Percentiles rank a stretch among this genome's conserved stretches.
phyloP scores from a whole-genome alignment of 2,113 vertebrate species.

The Labeo catla region DNA sequence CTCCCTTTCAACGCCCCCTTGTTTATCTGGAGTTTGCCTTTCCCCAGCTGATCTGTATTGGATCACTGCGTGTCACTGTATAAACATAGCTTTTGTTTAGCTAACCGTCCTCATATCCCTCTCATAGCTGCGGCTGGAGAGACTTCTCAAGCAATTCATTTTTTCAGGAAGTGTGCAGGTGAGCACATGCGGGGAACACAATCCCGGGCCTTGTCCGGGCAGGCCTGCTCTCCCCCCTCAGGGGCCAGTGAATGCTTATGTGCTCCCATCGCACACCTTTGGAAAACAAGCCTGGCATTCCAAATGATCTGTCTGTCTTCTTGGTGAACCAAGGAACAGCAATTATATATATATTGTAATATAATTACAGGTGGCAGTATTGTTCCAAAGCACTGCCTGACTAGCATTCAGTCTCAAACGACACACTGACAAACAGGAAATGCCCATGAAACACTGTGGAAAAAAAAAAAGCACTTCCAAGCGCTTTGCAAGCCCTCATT shows the following conservation, averaged over 20 bases:
- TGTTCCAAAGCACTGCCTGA: background rate
- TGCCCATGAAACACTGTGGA: too few relatives aligned
- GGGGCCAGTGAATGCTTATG: background rate
- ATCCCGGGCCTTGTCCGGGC: background rate
- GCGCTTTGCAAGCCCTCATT: background rate
- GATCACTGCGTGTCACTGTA: constrained; percentile 65
- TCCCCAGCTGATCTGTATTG: constrained; percentile 63
- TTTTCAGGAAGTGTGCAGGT: constrained; percentile 12
- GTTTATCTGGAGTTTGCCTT: constrained; percentile 61
- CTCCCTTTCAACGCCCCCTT: constrained; percentile 55
- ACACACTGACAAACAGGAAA: background rate
- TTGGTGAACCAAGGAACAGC: constrained; percentile 51
- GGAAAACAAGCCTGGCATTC: constrained; percentile 34
- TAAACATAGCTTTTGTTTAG: constrained; percentile 66
- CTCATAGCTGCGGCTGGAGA: background rate
- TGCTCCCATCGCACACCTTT: constrained; percentile 1
- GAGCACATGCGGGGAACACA: background rate
- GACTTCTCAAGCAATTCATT: background rate
- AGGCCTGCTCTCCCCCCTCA: background rate
- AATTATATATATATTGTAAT: background rate
- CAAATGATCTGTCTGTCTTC: constrained; percentile 48
- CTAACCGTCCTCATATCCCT: constrained; percentile 19
- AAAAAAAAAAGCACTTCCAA: background rate
- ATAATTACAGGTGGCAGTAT: constrained; percentile 64
- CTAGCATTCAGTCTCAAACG: background rate